Base-by-base conservation (phyloP, 2,888 invertebrate species). In the Polylopha cassiicola region DNA sequence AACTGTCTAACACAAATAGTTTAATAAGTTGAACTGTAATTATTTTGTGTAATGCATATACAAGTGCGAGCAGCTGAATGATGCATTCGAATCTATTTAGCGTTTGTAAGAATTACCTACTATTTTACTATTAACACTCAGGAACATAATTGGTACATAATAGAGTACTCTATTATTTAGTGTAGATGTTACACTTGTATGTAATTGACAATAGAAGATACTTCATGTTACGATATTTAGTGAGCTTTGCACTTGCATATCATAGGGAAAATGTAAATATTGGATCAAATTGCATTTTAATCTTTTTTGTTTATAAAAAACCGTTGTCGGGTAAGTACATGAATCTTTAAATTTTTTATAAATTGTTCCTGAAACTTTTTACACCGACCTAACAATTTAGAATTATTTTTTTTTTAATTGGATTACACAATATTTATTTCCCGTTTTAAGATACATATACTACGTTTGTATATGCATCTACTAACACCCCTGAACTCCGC, bases 181-280 rank as follows among this genome's bases (percentile, higher is more conserved):
- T 61, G 69, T 76, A 77, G 69, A 51, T 56, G 65, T 72, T 69
- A 75, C 72, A 68, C 54, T 62, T 65, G 62, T 62, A 56, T 65
- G 61, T 68, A 47, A 48, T 50, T 55, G 65, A 65, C 65, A 65
- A 65, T 67, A 67, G 64, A 53, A 32, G 49, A 39, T 57, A 60
- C 51, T 58, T 54, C 56, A 55, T 55, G 54, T 63, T 69, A 75
- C 64, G 69, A 69, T 74, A 71, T 78, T 81, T 84, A 85, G 85
- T 79, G 85, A 85, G 85, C 85, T 85, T 84, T 82, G 85, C 85
- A 82, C 81, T 85, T 84, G 85, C 85, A 85, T 85, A 85, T 85
- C 85, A 85, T 80, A 70, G 57, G 56, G 58, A 64, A 68, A 64
- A 58, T 84, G 82, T 81, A 82, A 78, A 82, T 82, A 81, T 60